These are phyloP conservation scores for Gobionotothen gibberifrons DNA, from an alignment of 2,797 vertebrate species.

Conservation along the genomic window DNA sequence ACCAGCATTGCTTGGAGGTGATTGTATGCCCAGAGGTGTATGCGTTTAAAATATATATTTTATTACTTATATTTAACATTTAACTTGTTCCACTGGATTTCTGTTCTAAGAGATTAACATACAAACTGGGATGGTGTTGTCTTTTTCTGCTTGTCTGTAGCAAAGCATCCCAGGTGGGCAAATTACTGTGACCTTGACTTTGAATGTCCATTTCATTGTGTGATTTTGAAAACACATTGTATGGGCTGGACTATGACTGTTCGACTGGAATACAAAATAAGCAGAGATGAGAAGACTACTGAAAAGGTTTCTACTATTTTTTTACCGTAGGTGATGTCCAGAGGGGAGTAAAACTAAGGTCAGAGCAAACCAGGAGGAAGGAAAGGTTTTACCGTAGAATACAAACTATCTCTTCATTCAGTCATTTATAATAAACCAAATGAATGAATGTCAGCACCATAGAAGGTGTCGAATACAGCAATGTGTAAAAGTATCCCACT, in stretches of 20 bases:
- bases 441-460: conserved; percentile 11
- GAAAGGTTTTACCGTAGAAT: neutral
- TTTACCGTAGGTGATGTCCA: neutral
- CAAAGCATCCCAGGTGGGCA: conserved; percentile 8
- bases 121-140: neutral
- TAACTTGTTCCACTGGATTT: neutral
- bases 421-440: neutral
- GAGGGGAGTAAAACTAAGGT: neutral
- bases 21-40: neutral
- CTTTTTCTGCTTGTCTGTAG: neutral
- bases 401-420: neutral
- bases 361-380: conserved; percentile 11
- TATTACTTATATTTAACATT: neutral
- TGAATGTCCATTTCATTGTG: conserved; percentile 21
- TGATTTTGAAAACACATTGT: conserved; percentile 23
- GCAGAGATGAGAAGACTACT: neutral
- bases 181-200: conserved; percentile 30
- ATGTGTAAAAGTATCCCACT: conserved; percentile 10
- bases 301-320: neutral
- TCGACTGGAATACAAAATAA: conserved; percentile 36
- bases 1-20: neutral
- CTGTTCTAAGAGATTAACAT: neutral
- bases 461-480: conserved; percentile 18
- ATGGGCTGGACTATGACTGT: neutral
- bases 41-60: neutral